Base-by-base conservation (phyloP, 53 echinoderm and acorn worm genomes). In the Hippasteria phrygiana region DNA sequence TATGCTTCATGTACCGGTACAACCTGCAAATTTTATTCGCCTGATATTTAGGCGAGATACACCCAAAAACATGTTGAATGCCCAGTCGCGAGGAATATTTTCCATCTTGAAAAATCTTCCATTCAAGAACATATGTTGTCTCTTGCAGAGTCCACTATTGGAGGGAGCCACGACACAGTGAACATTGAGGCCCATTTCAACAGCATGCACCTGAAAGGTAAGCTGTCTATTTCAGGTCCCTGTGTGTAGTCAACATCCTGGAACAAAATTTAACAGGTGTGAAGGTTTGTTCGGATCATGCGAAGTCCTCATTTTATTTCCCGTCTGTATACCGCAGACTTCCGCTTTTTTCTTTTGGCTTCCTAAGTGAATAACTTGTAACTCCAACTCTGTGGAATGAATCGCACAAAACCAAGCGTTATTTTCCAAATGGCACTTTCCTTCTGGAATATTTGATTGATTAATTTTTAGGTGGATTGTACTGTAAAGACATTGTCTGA, bases 191-290 rank as follows among this genome's bases (percentile, higher is more conserved):
- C 86, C 62, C 94, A 96, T 56, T 94, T 94, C 75, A 93, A 94
- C 91, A 94, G 91, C 83, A 96, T 96, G 96, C 94, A 96, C 72
- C 94, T 94, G 36, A 91, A 96, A 96, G 93, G 96, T 96, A 92
- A 17, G 51, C 2, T 14, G 14, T 24, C n/a, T 0, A 7, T 2
- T 59, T 9, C 59, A 22, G 26, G 8, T 26, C 26, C 67, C 2
- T 4, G 64, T 4, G 13, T 32, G 64, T 2, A 0, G 64, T 64
- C 33, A 31, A 1, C 0, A 64, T 64, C 56, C 64, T 64, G 64
- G 64, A 64, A 28, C n/a, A n/a, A 64, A 28, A 28, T 16, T 20
- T 16, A 16, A 54, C 54, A 11, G 0, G n/a, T n/a, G n/a, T n/a
- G n/a, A n/a, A n/a, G n/a, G n/a, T n/a, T n/a, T n/a, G n/a, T n/a